phyloP scores from a whole-genome alignment of 2,888 invertebrate species.

The Corbicula japonica region DNA sequence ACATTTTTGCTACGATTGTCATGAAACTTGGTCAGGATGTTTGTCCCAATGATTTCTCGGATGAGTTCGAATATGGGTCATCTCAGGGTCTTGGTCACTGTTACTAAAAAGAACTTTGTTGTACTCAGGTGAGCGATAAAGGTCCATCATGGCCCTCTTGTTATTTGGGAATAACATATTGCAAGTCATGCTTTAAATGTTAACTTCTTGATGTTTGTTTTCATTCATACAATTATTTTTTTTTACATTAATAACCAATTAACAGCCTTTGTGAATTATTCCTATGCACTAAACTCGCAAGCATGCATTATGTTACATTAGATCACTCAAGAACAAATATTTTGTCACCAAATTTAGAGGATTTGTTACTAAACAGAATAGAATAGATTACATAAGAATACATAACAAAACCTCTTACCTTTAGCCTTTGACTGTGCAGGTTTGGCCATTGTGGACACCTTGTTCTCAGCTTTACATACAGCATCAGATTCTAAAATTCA shows the following conservation, averaged over 20 bases:
- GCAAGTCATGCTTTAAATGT: background rate
- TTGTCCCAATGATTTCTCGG: too few relatives aligned
- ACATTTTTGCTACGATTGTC: too few relatives aligned
- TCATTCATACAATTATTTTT: slow-evolving; percentile 22
- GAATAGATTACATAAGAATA: slow-evolving; percentile 20
- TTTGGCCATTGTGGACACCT: slow-evolving; percentile 22
- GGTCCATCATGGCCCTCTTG: background rate
- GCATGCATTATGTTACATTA: too few relatives aligned
- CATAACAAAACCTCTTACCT: slow-evolving; percentile 18
- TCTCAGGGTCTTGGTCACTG: too few relatives aligned
- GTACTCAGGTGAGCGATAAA: slow-evolving; percentile 9
- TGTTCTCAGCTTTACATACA: slow-evolving; percentile 24
- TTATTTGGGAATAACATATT: background rate
- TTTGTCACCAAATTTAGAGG: slow-evolving; percentile 25
- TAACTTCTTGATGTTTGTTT: slow-evolving; percentile 12
- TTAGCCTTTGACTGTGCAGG: slow-evolving; percentile 24
- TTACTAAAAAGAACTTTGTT: too few relatives aligned
- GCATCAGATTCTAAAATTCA: slow-evolving; percentile 26
- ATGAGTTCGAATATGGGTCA: too few relatives aligned
- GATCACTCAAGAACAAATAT: slow-evolving; percentile 23
- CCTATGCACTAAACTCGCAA: too few relatives aligned
- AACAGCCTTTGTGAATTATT: too few relatives aligned
- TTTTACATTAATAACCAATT: slow-evolving; percentile 16
- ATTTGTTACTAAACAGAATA: too few relatives aligned
- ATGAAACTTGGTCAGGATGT: too few relatives aligned